phyloP scores from a whole-genome alignment of 2,888 invertebrate species.

The Sesia apiformis region DNA sequence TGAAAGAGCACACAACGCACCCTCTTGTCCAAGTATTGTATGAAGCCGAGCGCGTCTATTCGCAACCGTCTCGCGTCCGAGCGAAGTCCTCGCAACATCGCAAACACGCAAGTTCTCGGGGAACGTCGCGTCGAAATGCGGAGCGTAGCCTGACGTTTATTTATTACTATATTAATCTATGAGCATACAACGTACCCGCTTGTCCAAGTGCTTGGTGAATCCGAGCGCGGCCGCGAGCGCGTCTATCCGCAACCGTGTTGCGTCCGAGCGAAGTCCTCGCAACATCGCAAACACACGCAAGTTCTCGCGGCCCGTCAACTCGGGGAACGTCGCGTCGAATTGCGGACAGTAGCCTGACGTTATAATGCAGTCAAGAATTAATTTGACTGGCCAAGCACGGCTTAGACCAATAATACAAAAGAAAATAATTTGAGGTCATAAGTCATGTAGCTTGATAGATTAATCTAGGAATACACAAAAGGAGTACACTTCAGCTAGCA shows the following conservation, averaged over 20 bases:
- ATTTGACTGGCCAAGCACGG: no score
- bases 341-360: conserved; percentile 82
- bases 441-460: neutral
- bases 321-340: conserved; percentile 82
- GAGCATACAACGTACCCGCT: conserved; percentile 57
- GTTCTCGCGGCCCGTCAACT: conserved; percentile 82
- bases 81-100: conserved; percentile 77
- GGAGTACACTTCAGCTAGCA: no score
- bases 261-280: conserved; percentile 69
- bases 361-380: no score
- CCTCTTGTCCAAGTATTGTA: conserved; percentile 76
- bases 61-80: conserved; percentile 34
- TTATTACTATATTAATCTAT: no score
- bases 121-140: conserved; percentile 83
- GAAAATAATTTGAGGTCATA: neutral
- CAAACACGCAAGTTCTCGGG: conserved; percentile 80
- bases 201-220: conserved; percentile 77
- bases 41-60: conserved; percentile 69
- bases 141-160: conserved; percentile 79
- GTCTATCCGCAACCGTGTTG: conserved; percentile 39
- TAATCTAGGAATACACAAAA: no score
- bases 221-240: conserved; percentile 72
- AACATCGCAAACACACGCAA: conserved; percentile 78
- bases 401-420: no score
- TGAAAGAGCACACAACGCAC: neutral